Conservation (phyloP, 1,140 invertebrate species). For the Rhagoletis zephyria region DNA sequence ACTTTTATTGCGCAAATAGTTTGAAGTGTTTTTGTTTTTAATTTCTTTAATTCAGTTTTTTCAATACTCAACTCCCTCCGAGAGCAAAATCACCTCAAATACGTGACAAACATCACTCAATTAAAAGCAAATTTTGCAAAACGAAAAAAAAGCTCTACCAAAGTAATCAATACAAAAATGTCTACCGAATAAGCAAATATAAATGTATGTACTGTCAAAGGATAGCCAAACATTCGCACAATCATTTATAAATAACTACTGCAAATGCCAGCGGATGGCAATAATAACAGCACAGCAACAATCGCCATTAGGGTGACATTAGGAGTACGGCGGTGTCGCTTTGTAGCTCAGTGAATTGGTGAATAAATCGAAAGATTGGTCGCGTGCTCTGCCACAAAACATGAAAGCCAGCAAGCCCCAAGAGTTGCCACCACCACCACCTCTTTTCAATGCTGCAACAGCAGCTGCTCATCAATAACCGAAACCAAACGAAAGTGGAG, state of each 20-base stretch:
- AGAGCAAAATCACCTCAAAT: too few relatives aligned
- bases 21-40: neutral
- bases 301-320: neutral
- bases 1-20: neutral
- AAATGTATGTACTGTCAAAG: neutral
- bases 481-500: slow-evolving; percentile 19
- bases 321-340: neutral
- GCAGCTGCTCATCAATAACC: slow-evolving; percentile 32
- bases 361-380: neutral
- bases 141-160: neutral
- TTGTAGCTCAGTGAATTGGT: neutral
- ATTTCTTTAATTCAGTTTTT: neutral
- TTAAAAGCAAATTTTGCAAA: neutral
- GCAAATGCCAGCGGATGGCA: neutral
- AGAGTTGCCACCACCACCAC: neutral
- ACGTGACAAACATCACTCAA: neutral
- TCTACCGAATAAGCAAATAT: too few relatives aligned
- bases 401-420: neutral
- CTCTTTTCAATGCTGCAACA: neutral
- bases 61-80: too few relatives aligned
- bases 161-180: too few relatives aligned
- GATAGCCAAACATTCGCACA: neutral
- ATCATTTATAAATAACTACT: neutral
- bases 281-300: neutral
- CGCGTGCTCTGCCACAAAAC: neutral